phyloP scores from a whole-genome alignment of 2,888 invertebrate genomes.

The Prenolepis imparis region DNA sequence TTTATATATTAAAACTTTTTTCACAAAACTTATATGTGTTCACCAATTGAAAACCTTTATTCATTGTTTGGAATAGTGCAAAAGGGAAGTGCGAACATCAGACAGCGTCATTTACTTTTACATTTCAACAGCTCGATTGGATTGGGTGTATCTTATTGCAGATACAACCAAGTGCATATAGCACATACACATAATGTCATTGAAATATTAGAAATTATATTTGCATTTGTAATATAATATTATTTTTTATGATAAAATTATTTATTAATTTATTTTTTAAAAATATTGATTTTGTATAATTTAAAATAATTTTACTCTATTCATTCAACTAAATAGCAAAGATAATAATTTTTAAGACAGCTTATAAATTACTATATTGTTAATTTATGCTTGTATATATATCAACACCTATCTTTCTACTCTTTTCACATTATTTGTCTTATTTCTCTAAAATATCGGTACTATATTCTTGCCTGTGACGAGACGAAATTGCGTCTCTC shows the following conservation, averaged over 20 bases:
- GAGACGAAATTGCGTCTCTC: neutral
- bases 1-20: neutral
- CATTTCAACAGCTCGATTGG: conserved; percentile 32
- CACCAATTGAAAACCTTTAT: neutral
- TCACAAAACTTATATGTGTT: neutral
- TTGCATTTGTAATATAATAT: neutral
- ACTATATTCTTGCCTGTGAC: neutral
- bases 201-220: conserved; percentile 2
- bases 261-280: neutral
- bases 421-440: neutral
- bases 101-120: conserved; percentile 39
- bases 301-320: too few relatives aligned
- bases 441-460: neutral
- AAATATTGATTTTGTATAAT: too few relatives aligned
- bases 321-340: too few relatives aligned
- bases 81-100: conserved; percentile 44
- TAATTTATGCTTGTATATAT: too few relatives aligned
- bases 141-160: neutral
- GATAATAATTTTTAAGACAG: too few relatives aligned
- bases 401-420: neutral
- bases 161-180: neutral
- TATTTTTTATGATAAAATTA: too few relatives aligned
- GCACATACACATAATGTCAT: neutral
- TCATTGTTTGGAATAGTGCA: neutral
- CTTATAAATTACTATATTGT: too few relatives aligned